Conservation (phyloP, 2,113 vertebrate species). For the Oryzias woworae region DNA sequence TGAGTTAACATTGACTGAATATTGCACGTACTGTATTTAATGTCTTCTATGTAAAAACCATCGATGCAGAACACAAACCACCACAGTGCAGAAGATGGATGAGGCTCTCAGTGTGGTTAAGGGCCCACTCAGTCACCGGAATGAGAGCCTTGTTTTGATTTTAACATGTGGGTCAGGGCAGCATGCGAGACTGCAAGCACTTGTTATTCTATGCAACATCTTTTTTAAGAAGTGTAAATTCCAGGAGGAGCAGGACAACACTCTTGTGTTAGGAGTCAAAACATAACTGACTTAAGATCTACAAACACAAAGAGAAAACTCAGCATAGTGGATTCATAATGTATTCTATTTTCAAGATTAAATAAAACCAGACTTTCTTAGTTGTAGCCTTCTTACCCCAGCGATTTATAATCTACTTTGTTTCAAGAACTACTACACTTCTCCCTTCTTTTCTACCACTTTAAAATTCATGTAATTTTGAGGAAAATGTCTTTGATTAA, state of each 20-base stretch:
- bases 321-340: neutral
- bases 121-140: constrained; percentile 7
- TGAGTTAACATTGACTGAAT: neutral
- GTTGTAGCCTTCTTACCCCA: constrained; percentile 4
- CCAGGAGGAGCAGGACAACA: neutral
- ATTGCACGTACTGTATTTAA: constrained; percentile 1
- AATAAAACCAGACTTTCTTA: neutral
- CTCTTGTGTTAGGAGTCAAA: neutral
- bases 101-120: constrained; percentile 4
- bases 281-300: neutral
- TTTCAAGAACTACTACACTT: constrained; percentile 5
- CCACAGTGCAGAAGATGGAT: neutral
- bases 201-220: neutral
- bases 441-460: constrained; percentile 3
- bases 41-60: neutral
- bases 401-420: constrained; percentile 16
- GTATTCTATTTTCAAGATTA: neutral
- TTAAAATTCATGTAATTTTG: neutral
- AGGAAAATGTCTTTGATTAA: neutral
- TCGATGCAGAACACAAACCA: neutral
- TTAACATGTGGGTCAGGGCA: neutral
- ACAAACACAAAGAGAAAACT: neutral
- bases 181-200: neutral
- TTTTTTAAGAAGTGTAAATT: neutral
- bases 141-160: constrained; percentile 6